A percentile compares a stretch with the other conserved stretches of the same genome.
Evolutionary conservation across 2,888 invertebrate species (phyloP).

Genomic region (Pilophorus perplexus): DNA sequence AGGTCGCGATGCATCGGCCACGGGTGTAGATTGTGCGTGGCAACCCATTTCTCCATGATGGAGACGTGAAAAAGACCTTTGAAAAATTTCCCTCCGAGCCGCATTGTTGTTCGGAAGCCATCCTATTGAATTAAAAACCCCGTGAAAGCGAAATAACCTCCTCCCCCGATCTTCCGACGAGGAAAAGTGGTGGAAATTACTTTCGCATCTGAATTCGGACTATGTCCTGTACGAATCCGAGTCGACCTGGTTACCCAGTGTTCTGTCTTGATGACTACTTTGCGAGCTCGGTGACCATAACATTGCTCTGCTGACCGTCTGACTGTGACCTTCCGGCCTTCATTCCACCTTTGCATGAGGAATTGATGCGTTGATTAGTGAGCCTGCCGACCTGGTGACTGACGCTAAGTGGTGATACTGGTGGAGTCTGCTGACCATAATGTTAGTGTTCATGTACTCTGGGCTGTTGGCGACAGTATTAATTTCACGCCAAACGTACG

Average conservation of each 20-base stretch:
- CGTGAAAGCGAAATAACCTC: neutral
- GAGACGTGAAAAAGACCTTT: too few relatives aligned
- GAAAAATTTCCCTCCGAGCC: neutral
- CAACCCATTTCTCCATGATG: too few relatives aligned
- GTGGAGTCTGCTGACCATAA: too few relatives aligned
- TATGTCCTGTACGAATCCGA: neutral
- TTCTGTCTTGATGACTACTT: neutral
- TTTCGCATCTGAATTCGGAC: neutral
- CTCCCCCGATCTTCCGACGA: neutral
- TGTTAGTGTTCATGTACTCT: too few relatives aligned
- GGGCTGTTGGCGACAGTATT: neutral
- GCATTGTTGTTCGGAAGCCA: neutral
- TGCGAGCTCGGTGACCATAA: slow-evolving; percentile 12
- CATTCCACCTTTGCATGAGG: neutral
- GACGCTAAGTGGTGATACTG: too few relatives aligned
- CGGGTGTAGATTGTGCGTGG: too few relatives aligned
- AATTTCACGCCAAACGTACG: neutral
- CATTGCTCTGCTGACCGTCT: neutral
- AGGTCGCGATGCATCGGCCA: too few relatives aligned
- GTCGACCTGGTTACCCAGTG: slow-evolving; percentile 23
- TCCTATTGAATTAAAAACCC: neutral
- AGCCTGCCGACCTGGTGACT: neutral
- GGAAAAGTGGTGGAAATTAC: neutral
- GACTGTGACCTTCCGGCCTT: neutral
- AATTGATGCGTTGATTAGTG: neutral